These are phyloP conservation scores for cattle (Bos taurus) DNA, from an alignment of 2,113 vertebrate species.

Conservation along the genomic window DNA sequence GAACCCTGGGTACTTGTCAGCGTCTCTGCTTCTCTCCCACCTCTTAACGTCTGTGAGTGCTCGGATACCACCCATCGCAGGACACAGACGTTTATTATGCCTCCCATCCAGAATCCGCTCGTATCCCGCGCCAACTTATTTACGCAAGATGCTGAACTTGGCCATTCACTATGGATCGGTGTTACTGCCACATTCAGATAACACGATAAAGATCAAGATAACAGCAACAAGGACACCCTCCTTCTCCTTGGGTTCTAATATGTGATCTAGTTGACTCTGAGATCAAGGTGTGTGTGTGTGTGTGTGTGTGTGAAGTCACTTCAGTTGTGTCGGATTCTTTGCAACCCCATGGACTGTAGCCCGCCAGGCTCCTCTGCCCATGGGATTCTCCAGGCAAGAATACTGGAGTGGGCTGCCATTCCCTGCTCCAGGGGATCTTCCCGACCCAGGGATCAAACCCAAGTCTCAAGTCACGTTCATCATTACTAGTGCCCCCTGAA, in stretches of 20 bases:
- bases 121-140: accelerated
- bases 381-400: background rate
- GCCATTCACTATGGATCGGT: too few species aligned
- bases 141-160: background rate
- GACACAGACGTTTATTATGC: accelerated
- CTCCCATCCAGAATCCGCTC: accelerated
- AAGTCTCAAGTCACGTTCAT: background rate
- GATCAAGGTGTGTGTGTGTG: background rate
- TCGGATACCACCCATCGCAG: accelerated
- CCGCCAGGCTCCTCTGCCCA: background rate
- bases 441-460: background rate
- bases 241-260: background rate
- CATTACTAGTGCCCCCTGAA: background rate
- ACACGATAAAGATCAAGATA: background rate
- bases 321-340: background rate
- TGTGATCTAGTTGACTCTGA: too few species aligned
- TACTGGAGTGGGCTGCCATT: background rate
- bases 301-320: background rate
- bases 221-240: background rate
- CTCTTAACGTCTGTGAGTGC: background rate
- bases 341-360: background rate
- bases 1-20: accelerated
- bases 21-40: too few species aligned
- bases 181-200: background rate
- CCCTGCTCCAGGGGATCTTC: background rate